phyloP scores from a whole-genome alignment of 2,113 vertebrate genomes.

The Dendropsophus ebraccatus region DNA sequence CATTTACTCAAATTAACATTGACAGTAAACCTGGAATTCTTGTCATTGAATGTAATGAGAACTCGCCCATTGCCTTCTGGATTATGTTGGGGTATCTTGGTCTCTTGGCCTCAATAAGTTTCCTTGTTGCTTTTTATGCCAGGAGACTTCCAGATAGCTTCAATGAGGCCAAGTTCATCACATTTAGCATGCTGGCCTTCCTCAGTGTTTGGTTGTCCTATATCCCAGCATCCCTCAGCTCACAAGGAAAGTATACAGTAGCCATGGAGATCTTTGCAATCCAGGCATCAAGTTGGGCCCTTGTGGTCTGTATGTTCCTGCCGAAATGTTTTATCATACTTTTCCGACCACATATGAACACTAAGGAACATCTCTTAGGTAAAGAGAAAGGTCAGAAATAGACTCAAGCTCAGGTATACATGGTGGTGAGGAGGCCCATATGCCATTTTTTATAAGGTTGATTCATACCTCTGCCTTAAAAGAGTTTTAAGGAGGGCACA shows the following conservation, averaged over 20 bases:
- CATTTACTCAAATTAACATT: conserved; percentile 58
- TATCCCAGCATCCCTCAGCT: conserved; percentile 36
- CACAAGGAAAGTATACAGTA: conserved; percentile 24
- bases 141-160: conserved; percentile 31
- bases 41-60: conserved; percentile 60
- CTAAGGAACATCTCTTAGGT: conserved; percentile 47
- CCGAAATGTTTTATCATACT: conserved; percentile 57
- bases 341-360: conserved; percentile 49
- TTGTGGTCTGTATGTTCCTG: conserved; percentile 35
- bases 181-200: conserved; percentile 47
- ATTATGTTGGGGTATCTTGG: conserved; percentile 66
- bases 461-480: background rate
- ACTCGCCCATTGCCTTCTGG: conserved; percentile 63
- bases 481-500: no score
- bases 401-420: background rate
- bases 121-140: conserved; percentile 53
- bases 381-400: conserved; percentile 16
- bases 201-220: conserved; percentile 61
- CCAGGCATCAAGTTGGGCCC: conserved; percentile 52
- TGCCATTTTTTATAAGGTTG: background rate
- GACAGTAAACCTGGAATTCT: conserved; percentile 56
- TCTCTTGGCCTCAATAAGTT: conserved; percentile 62
- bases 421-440: background rate
- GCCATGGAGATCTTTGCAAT: conserved; percentile 52
- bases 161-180: conserved; percentile 54